Percentiles rank a stretch among this genome's conserved stretches.
These are phyloP conservation scores for Bambusicola thoracicus DNA, from an alignment of 2,113 vertebrate genomes.

Conservation along the genomic window DNA sequence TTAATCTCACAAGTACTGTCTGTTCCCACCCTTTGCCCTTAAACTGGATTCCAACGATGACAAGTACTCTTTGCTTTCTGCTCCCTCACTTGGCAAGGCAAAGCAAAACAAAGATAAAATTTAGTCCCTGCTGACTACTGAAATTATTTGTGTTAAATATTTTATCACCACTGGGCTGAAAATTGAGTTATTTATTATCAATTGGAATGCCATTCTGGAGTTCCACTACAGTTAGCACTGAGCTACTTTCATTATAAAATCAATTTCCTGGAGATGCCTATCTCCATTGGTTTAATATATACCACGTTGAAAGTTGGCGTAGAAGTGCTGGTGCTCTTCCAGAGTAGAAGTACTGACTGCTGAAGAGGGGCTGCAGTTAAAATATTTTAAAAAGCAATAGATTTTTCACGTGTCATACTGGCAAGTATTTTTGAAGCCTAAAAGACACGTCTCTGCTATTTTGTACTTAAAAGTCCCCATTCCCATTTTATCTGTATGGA, in stretches of 20 bases:
- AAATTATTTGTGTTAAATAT: conserved; percentile 13
- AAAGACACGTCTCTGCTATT: not conserved
- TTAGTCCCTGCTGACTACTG: not conserved
- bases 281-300: conserved; percentile 43
- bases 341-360: conserved; percentile 6
- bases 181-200: conserved; percentile 55
- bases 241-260: conserved; percentile 54
- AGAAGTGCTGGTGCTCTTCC: conserved; percentile 28
- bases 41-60: not conserved
- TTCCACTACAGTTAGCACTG: conserved; percentile 5
- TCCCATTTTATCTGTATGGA: not conserved
- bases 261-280: conserved; percentile 56
- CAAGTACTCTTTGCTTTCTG: not conserved
- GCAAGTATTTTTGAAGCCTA: not conserved
- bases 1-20: not conserved
- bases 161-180: conserved; percentile 14
- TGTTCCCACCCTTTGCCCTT: not conserved
- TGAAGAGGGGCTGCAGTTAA: conserved; percentile 16
- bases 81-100: not conserved
- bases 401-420: not conserved
- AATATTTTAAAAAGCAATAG: conserved; percentile 9
- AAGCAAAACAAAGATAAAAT: conserved; percentile 1
- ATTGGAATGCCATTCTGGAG: conserved; percentile 9
- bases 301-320: not conserved
- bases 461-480: not conserved